Base-by-base conservation (phyloP, 2,888 invertebrate species). In the Cyclophora albipunctata region DNA sequence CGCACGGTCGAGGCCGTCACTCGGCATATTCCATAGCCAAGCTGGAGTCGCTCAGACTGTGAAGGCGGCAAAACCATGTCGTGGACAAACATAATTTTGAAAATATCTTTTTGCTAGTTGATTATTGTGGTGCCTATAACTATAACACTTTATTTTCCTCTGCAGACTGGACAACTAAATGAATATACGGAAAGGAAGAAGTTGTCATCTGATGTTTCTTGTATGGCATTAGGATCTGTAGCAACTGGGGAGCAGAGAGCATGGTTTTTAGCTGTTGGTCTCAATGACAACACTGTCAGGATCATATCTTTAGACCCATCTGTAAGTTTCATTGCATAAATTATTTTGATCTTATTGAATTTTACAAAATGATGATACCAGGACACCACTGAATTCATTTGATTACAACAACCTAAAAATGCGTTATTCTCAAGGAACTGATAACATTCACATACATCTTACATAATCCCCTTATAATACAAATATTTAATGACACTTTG, bases 111-210 rank as follows among this genome's bases (percentile, higher is more conserved):
- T 20, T 20, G 20, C 20, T 20, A 20, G 7, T 48, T 47, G 43
- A 34, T 42, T 51, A 41, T 33, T 34, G 34, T n/a, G 37, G 3
- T 34, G 5, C 33, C 37, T 45, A 7, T 50, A 45, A 52, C 52
- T 59, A n/a, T n/a, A 50, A 57, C 44, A 47, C 34, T 34, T 47
- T 40, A 56, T 60, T 60, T 89, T 84, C 55, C 59, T 63, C 90
- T 90, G 45, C 79, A 98, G 98, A 96, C 97, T 62, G 99, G 99
- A 1, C 98, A 98, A 80, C 87, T 99, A 47, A 98, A 99, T 84
- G 99, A 99, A 79, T 99, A 98, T 78, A 98, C 98, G 5, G 98
- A 99, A 75, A 91, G 98, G 5, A 98, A 98, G 71, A 97, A 98
- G 74, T 94, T 99, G 93, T 95, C 97, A 4, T 94, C 96, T 0